Base-by-base conservation (phyloP, 2,113 vertebrate species). In the Pseudorasbora parva region DNA sequence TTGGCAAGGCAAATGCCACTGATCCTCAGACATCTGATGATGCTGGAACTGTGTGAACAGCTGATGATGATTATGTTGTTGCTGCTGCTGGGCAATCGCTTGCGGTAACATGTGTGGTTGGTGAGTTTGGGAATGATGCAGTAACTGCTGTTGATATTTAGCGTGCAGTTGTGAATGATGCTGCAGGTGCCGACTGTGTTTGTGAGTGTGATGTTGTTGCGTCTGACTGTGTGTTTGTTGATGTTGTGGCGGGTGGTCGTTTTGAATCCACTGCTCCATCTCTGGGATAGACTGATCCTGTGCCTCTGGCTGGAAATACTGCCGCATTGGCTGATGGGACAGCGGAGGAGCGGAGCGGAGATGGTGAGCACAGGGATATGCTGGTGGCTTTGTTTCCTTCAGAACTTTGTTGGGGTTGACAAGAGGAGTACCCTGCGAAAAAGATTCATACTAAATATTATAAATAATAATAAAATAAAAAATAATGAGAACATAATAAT, bases 391-490 rank as follows among this genome's bases (percentile, higher is more conserved):
- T 82, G 93, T 93, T 79, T 95, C 95, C 47, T 89, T 87, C 1
- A 91, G 84, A 82, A 93, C 84, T 84, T 94, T 92, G 87, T 91
- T 94, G 87, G 93, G 94, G 73, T 95, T 94, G 88, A 84, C 27
- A 23, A 82, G 27, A 27, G 85, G 37, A 27, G 85, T 41, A 11
- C 83, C 85, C 87, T 88, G 73, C 69, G 27, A 17, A 12, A 84
- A 27, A 82, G 19, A 82, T 27, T 27, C 23, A 54, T 19, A 54
- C 17, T 8, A 54, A 54, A 54, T 54, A 8, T 54, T 54, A 19
- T 19, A 19, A 17, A 51, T 17, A 21, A 51, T 17, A 21, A 54
- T 12, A 1, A 30, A 49, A 51, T 51, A 19, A 47, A 14, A 47
- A 47, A 14, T 47, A 5, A 47, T 14, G 12, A 47, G 45, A 47